Evolutionary conservation across 1,140 invertebrate species (phyloP), one percentile per base, ranked within the genome.

Genomic region (Charaxes varanes): DNA sequence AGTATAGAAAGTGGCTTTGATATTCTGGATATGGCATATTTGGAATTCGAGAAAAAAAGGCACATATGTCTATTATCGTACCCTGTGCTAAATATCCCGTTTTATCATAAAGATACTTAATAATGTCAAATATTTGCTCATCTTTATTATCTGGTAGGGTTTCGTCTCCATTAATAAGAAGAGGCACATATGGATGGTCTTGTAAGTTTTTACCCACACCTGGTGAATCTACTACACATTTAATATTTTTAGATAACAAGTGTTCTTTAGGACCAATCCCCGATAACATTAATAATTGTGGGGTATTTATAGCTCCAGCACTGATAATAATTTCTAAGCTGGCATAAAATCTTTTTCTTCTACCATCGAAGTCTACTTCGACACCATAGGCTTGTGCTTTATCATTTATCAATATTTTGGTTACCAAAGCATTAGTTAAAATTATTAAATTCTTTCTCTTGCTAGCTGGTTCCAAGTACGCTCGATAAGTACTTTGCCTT

Each of bases 141-240:
- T 10, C 16, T 21, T 43, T 5, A 15, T 53, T 32, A 14, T 31
- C 28, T 34, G 40, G 10, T 18, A 26, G 36, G 3, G 58, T 51
- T 50, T 61, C 34, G 35, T 73, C 54, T 3, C 53, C 60, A 17
- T 42, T 64, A 31, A 78, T 63, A 3, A 50, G 41, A 2, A 81
- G 35, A 12, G 62, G 64, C 11, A 74, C 41, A 14, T 36, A 43
- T 21, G 45, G 23, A 46, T 91, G 89, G 56, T 90, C 89, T 53
- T 90, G 87, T 1, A 94, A 84, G 72, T 93, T 92, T 34, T 88
- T 62, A 1, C 92, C 93, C 1, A 94, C 92, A 14, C 88, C 49
- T 0, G 88, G 86, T 2, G 90, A 78, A 60, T 92, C 86, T 15
- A 78, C 41, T n/a, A 86, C 59, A 0, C 86, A 58, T 0, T 57